Conservation (phyloP, 1,140 invertebrate species). For the Leptonema lineaticorne region DNA sequence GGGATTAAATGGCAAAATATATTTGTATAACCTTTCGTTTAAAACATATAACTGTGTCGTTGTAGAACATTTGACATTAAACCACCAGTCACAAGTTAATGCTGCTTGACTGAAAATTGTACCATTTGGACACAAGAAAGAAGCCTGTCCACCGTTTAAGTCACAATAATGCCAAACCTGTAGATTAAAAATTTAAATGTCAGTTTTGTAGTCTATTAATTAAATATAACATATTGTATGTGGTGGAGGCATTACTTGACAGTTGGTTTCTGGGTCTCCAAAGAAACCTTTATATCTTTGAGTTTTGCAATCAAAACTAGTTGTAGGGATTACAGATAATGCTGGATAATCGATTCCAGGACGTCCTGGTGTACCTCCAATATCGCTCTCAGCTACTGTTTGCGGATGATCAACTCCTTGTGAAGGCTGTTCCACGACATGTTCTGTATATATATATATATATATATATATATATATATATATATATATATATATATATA, state of each 20-base stretch:
- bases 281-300: slow-evolving; percentile 90
- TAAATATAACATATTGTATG: background rate
- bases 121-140: slow-evolving; percentile 87
- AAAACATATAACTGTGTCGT: slow-evolving; percentile 82
- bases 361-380: slow-evolving; percentile 70
- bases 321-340: slow-evolving; percentile 72
- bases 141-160: slow-evolving; percentile 86
- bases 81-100: slow-evolving; percentile 90
- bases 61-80: slow-evolving; percentile 81
- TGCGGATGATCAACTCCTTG: slow-evolving; percentile 28
- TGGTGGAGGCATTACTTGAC: slow-evolving; percentile 62
- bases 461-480: background rate
- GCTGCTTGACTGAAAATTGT: slow-evolving; percentile 88
- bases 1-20: slow-evolving; percentile 78
- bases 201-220: background rate
- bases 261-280: slow-evolving; percentile 81
- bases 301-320: slow-evolving; percentile 78
- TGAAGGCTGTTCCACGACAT: slow-evolving; percentile 17
- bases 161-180: slow-evolving; percentile 91
- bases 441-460: slow-evolving; percentile 14
- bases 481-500: background rate
- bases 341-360: slow-evolving; percentile 83
- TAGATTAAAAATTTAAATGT: background rate
- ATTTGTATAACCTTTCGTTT: slow-evolving; percentile 85
- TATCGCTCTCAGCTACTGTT: slow-evolving; percentile 21